A percentile compares a stretch with the other conserved stretches of the same genome.
Conservation (phyloP, 2,113 vertebrate species). For the Pungitius pungitius region DNA sequence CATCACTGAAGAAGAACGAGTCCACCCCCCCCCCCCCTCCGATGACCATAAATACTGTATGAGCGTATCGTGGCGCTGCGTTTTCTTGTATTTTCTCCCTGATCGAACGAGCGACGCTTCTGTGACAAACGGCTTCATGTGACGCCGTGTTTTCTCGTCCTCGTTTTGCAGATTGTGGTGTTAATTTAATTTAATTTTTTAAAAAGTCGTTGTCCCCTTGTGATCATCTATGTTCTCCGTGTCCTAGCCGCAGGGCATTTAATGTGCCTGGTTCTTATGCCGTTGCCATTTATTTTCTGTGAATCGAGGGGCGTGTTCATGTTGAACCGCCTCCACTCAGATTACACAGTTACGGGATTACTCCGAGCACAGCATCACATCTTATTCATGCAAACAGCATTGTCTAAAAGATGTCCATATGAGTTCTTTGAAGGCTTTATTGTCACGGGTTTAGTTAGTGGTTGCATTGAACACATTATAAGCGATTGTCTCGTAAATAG, state of each 20-base stretch:
- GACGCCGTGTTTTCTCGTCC: conserved; percentile 7
- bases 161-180: conserved; percentile 69
- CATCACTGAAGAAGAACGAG: conserved; percentile 38
- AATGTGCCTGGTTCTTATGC: not conserved
- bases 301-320: not conserved
- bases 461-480: not conserved
- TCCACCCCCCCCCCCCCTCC: conserved; percentile 28
- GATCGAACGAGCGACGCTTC: not conserved
- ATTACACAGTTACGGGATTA: conserved; percentile 8
- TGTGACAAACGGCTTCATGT: not conserved
- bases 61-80: conserved; percentile 23
- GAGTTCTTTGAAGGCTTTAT: not conserved
- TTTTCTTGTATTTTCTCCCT: not conserved
- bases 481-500: not conserved
- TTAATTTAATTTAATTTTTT: conserved; percentile 17
- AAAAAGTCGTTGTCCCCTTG: conserved; percentile 31
- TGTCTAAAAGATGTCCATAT: not conserved
- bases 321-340: conserved; percentile 1
- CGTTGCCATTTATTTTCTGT: not conserved
- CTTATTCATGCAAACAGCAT: too few species aligned
- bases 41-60: conserved; percentile 38
- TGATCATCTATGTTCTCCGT: not conserved
- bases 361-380: not conserved
- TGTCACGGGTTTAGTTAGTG: not conserved
- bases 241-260: conserved; percentile 37